Percentiles rank a stretch among this genome's conserved stretches.
Evolutionary conservation across 2,797 vertebrate genomes (phyloP).

Genomic region (Tympanoctomys barrerae): DNA sequence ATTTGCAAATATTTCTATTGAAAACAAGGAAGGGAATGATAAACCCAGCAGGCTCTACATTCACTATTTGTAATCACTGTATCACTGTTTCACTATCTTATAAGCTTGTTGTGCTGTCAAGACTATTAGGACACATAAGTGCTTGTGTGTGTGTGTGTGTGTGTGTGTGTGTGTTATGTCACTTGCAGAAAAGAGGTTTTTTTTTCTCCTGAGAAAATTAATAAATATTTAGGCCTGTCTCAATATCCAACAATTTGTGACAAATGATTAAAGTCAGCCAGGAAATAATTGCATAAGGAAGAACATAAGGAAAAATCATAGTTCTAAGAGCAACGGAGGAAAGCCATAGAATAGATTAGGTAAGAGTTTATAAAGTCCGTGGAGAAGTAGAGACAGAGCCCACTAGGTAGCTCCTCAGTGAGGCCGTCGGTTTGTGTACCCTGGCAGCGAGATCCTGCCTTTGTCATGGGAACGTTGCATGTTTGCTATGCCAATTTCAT

Average conservation of each 20-base stretch:
- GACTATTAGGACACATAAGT: not conserved
- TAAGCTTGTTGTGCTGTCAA: not conserved
- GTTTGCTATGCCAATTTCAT: not conserved
- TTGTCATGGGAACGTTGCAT: not conserved
- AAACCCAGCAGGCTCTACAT: not conserved
- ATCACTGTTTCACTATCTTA: not conserved
- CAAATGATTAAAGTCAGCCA: not conserved
- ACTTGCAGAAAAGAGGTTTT: not conserved
- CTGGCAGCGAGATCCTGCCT: not conserved
- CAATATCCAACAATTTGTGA: not conserved
- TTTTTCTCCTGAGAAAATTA: not conserved
- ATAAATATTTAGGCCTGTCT: not conserved
- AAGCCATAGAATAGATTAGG: not conserved
- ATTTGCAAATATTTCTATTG: constrained; percentile 21
- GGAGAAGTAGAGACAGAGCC: not conserved
- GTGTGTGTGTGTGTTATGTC: not conserved
- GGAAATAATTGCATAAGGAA: not conserved
- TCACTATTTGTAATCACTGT: not conserved
- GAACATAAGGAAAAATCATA: not conserved
- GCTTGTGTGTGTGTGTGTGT: not conserved
- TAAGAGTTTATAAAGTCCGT: not conserved
- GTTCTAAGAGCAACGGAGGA: not conserved
- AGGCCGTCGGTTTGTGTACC: not conserved
- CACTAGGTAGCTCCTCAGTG: not conserved
- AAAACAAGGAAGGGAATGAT: not conserved